A percentile compares a stretch with the other conserved stretches of the same genome.
These are phyloP conservation scores for Sicus ferrugineus DNA, from an alignment of 2,888 invertebrate genomes.

Conservation along the genomic window DNA sequence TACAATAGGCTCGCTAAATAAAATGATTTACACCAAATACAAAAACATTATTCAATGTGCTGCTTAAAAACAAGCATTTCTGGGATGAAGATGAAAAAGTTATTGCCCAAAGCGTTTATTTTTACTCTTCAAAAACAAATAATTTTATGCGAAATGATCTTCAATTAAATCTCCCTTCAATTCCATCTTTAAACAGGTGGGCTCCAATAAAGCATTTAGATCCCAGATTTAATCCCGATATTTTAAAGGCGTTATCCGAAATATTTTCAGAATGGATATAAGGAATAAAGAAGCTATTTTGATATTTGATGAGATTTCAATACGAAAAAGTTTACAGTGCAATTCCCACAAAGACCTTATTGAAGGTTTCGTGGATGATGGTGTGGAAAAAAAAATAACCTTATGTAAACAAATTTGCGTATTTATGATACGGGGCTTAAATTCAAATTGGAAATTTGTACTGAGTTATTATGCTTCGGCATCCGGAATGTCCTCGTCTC, in stretches of 20 bases:
- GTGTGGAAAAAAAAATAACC: too few relatives aligned
- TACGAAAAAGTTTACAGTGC: too few relatives aligned
- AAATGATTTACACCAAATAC: too few relatives aligned
- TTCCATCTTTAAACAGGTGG: not conserved
- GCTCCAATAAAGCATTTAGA: not conserved
- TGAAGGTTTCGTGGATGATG: too few relatives aligned
- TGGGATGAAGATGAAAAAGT: conserved; percentile 17
- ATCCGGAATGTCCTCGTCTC: not conserved
- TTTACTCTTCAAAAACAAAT: conserved; percentile 14
- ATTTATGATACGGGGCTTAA: not conserved
- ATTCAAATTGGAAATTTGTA: not conserved
- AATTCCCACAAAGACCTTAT: too few relatives aligned
- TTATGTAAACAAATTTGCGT: not conserved
- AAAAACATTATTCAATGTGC: not conserved
- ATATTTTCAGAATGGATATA: not conserved
- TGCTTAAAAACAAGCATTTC: not conserved
- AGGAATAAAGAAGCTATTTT: not conserved
- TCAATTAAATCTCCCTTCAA: not conserved
- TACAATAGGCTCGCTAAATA: too few relatives aligned
- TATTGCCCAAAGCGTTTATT: conserved; percentile 13
- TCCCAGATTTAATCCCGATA: not conserved
- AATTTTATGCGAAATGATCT: conserved; percentile 14
- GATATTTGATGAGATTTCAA: not conserved
- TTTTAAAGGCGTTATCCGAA: not conserved
- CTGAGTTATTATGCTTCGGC: not conserved